Evolutionary conservation across 2,888 invertebrate species (phyloP).

Genomic region (Drosophila diplacantha): DNA sequence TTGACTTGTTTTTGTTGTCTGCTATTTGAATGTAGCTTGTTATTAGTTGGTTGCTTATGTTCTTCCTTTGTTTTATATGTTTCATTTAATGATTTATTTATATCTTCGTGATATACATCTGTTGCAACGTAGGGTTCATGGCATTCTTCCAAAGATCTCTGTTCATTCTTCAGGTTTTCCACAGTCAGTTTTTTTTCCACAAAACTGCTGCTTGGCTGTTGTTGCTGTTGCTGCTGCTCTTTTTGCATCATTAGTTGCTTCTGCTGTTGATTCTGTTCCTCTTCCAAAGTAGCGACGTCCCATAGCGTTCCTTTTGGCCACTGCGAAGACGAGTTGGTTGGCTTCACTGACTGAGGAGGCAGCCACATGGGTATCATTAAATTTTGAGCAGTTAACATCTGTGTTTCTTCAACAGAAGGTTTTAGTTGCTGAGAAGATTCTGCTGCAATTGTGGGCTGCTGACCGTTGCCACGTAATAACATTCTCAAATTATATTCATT

Average conservation of each 20-base stretch:
- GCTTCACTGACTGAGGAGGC: conserved; percentile 21
- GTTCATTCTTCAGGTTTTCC: conserved; percentile 3
- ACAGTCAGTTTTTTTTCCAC: neutral
- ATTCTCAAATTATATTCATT: conserved; percentile 73
- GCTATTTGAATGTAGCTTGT: conserved; percentile 5
- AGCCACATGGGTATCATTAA: conserved; percentile 71
- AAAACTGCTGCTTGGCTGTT: conserved; percentile 12
- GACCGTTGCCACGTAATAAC: conserved; percentile 56
- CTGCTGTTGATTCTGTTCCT: conserved; percentile 58
- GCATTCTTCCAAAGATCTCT: neutral
- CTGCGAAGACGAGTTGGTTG: neutral
- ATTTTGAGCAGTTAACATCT: conserved; percentile 56
- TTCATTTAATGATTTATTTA: conserved; percentile 3
- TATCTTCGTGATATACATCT: conserved; percentile 1
- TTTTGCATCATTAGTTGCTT: conserved; percentile 52
- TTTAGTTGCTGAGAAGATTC: conserved; percentile 2
- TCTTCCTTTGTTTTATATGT: conserved; percentile 16
- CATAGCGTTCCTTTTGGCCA: conserved; percentile 64
- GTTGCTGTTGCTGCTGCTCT: conserved; percentile 13
- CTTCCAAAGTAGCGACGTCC: conserved; percentile 60
- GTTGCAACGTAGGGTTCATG: conserved; percentile 3
- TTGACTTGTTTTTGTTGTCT: conserved; percentile 34
- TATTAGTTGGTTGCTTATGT: conserved; percentile 12
- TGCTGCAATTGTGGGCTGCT: conserved; percentile 19
- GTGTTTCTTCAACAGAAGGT: conserved; percentile 47